These are phyloP conservation scores for Ceriagrion tenellum DNA, from an alignment of 2,888 invertebrate genomes.

Conservation along the genomic window DNA sequence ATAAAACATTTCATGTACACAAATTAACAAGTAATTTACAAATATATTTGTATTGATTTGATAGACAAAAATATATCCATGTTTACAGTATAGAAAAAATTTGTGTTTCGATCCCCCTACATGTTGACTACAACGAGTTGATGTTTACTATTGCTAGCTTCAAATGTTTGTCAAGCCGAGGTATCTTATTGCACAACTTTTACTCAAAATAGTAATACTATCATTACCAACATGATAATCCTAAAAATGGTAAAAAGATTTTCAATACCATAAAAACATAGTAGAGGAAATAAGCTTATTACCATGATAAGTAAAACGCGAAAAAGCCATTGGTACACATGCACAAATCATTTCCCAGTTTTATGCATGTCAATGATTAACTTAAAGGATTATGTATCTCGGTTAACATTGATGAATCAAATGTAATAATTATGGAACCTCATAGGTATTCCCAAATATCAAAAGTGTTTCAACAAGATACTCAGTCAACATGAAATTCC, in stretches of 20 bases:
- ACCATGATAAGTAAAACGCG: neutral
- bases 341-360: neutral
- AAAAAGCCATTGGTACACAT: neutral
- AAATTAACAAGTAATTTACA: conserved; percentile 63
- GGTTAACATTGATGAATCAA: neutral
- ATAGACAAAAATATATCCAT: conserved; percentile 64
- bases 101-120: conserved; percentile 32
- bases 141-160: neutral
- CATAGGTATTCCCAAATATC: neutral
- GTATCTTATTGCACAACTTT: conserved; percentile 58
- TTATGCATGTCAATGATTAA: neutral
- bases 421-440: neutral
- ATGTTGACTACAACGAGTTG: neutral
- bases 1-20: conserved; percentile 47
- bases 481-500: neutral
- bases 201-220: neutral
- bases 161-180: neutral
- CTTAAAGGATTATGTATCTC: neutral
- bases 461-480: conserved; percentile 22
- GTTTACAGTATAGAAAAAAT: conserved; percentile 48
- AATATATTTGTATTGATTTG: conserved; percentile 52
- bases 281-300: neutral
- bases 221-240: conserved; percentile 21
- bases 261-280: neutral
- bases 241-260: neutral